Base-by-base conservation (phyloP, 2,797 vertebrate genomes). In the Setipinna tenuifilis region DNA sequence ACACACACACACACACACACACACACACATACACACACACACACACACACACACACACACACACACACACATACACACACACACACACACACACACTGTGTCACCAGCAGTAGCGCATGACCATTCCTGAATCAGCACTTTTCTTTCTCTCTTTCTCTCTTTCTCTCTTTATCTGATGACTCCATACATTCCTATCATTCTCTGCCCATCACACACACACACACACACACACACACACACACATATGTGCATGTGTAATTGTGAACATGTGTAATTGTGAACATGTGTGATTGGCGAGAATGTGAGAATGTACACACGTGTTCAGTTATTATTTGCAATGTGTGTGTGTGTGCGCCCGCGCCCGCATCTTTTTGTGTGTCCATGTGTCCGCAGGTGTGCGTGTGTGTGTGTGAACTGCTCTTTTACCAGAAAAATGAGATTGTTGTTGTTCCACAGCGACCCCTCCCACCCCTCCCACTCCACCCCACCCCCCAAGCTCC, bases 101-200 rank as follows among this genome's bases (percentile, higher is more conserved):
- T 2, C 7, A 14, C 50, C 50, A 54, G 50, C 14, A 41, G 68
- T 10, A 75, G 68, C 68, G 31, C 68, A 75, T 75, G 68, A 75
- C 92, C 91, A 88, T 89, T 89, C 90, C 95, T 95, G 95, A 96
- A 92, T 95, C 94, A 93, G 94, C 94, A 88, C 89, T 93, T 95
- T 48, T 48, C 61, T 92, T 93, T 95, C n/a, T n/a, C 62, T 92
- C 92, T 93, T 94, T 95, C 91, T 94, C 62, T 94, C 88, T 87
- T 90, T 91, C 86, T 88, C 90, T 91, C 89, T 91, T 91, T 94
- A 89, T 94, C 90, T 96, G 95, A 96, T 96, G 95, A 96, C 93
- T 91, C 89, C 87, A 93, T 92, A 89, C 95, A 96, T 96, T 96
- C 95, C 92, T 89, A 83, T 89, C 91, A 87, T 90, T 90, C 89